Conservation (phyloP, 2,888 invertebrate genomes). For the Platycnemis pennipes region DNA sequence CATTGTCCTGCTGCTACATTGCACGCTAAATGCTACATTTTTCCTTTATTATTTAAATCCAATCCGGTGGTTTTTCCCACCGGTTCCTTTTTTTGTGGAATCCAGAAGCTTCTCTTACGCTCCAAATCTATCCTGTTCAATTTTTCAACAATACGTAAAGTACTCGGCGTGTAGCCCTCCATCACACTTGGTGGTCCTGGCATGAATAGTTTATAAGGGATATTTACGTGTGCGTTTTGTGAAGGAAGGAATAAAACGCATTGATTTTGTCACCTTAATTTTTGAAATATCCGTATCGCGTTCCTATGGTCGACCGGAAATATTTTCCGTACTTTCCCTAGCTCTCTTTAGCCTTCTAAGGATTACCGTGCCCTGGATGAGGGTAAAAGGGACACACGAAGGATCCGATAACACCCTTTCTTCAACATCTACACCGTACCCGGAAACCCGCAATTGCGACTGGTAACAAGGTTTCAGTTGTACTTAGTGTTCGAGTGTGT, state of each 20-base stretch:
- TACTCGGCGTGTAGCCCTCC: neutral
- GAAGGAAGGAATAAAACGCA: neutral
- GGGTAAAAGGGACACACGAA: too few species aligned
- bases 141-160: neutral
- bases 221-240: neutral
- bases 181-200: neutral
- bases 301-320: neutral
- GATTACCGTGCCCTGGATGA: too few species aligned
- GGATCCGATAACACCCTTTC: too few species aligned
- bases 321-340: neutral
- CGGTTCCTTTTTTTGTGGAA: neutral
- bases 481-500: too few species aligned
- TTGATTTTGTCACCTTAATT: neutral
- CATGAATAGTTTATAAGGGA: neutral
- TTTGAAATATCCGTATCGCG: neutral
- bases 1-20: neutral
- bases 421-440: too few species aligned
- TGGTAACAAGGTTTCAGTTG: too few species aligned
- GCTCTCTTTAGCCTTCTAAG: too few species aligned
- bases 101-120: neutral
- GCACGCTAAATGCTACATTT: neutral
- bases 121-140: neutral
- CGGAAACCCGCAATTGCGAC: too few species aligned
- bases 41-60: neutral
- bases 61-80: neutral